phyloP scores from a whole-genome alignment of 2,888 invertebrate genomes.

The Tachina lurida region DNA sequence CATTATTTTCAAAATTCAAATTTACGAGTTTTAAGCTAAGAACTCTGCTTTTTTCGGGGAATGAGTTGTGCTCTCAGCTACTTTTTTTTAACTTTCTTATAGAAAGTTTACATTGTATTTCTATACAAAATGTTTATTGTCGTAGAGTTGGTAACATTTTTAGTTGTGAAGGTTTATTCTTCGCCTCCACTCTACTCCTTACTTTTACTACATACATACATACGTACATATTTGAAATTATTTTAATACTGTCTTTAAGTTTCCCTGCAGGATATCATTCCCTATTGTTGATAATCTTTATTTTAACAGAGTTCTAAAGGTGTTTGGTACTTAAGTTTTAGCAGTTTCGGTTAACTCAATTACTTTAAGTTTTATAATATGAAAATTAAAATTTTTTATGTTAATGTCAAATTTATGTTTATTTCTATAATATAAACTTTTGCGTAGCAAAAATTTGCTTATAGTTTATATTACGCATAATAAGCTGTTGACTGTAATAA shows the following conservation, averaged over 20 bases:
- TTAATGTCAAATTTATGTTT: slow-evolving; percentile 5
- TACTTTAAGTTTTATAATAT: slow-evolving; percentile 27
- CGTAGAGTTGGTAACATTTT: slow-evolving; percentile 43
- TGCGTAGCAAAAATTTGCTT: background rate
- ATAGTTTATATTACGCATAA: background rate
- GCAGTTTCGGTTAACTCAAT: slow-evolving; percentile 13
- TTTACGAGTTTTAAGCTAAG: slow-evolving; percentile 67
- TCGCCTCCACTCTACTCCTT: background rate
- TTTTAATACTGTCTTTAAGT: slow-evolving; percentile 65
- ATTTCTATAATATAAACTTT: background rate
- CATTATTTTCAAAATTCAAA: slow-evolving; percentile 69
- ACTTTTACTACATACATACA: slow-evolving; percentile 15
- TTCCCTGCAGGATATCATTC: slow-evolving; percentile 49
- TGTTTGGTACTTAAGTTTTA: slow-evolving; percentile 40
- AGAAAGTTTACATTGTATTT: slow-evolving; percentile 61
- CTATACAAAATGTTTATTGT: slow-evolving; percentile 66
- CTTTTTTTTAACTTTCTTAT: slow-evolving; percentile 54
- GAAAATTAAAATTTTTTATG: slow-evolving; percentile 7
- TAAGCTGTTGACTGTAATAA: background rate
- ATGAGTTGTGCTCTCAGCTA: slow-evolving; percentile 36
- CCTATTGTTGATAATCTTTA: slow-evolving; percentile 61
- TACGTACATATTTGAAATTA: slow-evolving; percentile 62
- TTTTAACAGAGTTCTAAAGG: slow-evolving; percentile 54
- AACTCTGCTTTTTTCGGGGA: slow-evolving; percentile 16
- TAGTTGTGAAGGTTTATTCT: slow-evolving; percentile 13